These are phyloP conservation scores for Heptranchias perlo DNA, from an alignment of 2,113 vertebrate genomes.

Conservation along the genomic window DNA sequence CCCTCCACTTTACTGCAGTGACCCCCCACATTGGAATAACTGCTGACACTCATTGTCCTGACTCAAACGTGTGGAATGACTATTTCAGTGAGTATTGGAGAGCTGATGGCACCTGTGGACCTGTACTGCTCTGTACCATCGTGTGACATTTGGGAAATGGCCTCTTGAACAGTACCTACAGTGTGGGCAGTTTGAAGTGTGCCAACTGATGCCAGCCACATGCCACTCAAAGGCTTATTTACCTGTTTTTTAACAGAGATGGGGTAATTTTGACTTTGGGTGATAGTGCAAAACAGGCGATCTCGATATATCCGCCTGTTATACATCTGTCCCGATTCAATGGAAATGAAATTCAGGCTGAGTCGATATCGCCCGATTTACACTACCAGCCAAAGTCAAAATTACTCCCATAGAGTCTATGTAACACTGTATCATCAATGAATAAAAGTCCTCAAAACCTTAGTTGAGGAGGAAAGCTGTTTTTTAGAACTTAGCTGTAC, in stretches of 20 bases:
- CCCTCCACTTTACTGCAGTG: no score
- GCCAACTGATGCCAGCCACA: neutral
- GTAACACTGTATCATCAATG: neutral
- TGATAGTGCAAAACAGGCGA: no score
- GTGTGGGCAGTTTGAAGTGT: neutral
- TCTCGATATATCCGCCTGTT: no score
- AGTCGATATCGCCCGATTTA: no score
- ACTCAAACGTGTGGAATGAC: neutral
- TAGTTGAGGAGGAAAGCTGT: neutral
- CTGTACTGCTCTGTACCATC: neutral
- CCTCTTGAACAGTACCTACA: neutral
- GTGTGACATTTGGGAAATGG: neutral
- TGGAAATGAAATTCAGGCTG: no score
- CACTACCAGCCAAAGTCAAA: no score
- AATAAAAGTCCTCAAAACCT: neutral
- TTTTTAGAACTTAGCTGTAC: neutral
- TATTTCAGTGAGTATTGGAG: neutral
- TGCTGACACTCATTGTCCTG: neutral
- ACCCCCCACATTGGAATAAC: neutral
- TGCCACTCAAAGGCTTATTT: neutral
- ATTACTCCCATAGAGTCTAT: neutral
- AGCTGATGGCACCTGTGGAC: neutral
- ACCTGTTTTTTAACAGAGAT: neutral
- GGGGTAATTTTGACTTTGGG: no score
- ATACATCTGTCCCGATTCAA: no score